These are phyloP conservation scores for Strigamia transsilvanica DNA, from an alignment of 2,888 invertebrate species.

Conservation along the genomic window DNA sequence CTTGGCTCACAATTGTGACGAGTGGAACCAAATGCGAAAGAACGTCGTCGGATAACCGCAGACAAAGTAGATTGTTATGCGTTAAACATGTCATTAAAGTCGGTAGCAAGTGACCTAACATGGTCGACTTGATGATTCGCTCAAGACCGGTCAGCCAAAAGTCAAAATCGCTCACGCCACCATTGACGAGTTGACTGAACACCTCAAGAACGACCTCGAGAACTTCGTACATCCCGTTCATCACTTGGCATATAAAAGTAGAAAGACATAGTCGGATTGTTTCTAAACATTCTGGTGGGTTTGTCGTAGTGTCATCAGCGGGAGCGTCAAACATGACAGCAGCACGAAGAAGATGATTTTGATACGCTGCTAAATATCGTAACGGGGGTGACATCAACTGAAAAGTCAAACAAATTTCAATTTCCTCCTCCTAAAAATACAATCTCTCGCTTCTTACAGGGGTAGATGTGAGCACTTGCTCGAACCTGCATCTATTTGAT, in stretches of 20 bases:
- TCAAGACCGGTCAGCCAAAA: constrained; percentile 61
- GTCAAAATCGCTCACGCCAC: constrained; percentile 59
- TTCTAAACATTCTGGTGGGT: constrained; percentile 56
- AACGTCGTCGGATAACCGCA: constrained; percentile 61
- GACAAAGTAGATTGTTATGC: constrained; percentile 61
- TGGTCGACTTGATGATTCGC: constrained; percentile 62
- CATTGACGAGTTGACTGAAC: constrained; percentile 60
- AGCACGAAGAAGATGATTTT: constrained; percentile 61
- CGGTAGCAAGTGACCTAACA: constrained; percentile 63
- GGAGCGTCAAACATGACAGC: constrained; percentile 58
- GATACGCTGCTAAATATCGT: constrained; percentile 62
- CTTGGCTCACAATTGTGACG: constrained; percentile 62
- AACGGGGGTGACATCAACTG: constrained; percentile 60
- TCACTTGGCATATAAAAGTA: constrained; percentile 59
- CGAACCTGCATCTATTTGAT: constrained; percentile 59
- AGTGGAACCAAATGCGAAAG: constrained; percentile 63
- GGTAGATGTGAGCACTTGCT: constrained; percentile 60
- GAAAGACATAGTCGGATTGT: constrained; percentile 59
- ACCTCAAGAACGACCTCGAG: constrained; percentile 62
- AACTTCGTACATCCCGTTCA: constrained; percentile 61
- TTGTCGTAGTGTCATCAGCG: not conserved
- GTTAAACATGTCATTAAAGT: constrained; percentile 62
- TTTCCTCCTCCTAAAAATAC: not conserved
- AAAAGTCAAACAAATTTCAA: not conserved
- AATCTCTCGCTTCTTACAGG: constrained; percentile 59